Conservation (phyloP, 2,888 invertebrate genomes). For the Pachymerium ferrugineum region DNA sequence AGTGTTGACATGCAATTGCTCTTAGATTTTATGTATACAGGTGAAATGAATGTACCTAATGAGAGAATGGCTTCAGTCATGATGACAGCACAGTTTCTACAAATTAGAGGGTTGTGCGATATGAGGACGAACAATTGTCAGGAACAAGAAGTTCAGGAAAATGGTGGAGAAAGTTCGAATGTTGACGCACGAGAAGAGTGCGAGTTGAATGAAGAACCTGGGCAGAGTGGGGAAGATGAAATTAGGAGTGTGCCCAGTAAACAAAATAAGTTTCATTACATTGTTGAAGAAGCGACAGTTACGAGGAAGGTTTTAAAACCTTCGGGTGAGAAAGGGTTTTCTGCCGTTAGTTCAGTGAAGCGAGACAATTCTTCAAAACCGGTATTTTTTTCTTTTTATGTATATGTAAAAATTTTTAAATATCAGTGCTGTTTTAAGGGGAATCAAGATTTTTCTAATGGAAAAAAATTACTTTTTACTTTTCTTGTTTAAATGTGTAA, state of each 20-base stretch:
- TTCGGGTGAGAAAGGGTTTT: too few species aligned
- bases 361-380: too few species aligned
- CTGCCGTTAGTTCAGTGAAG: too few species aligned
- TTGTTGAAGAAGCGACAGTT: not conserved
- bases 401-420: too few species aligned
- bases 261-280: not conserved
- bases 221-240: not conserved
- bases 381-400: too few species aligned
- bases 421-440: too few species aligned
- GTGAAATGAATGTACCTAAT: not conserved
- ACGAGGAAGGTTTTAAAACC: too few species aligned
- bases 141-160: not conserved
- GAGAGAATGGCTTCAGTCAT: not conserved
- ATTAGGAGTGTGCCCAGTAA: not conserved
- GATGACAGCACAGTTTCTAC: not conserved
- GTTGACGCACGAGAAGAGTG: too few species aligned
- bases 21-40: not conserved
- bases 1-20: not conserved
- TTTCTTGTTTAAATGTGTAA: too few species aligned
- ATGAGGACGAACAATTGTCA: not conserved
- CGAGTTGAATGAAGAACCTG: too few species aligned
- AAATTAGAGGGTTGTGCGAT: not conserved
- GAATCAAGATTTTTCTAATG: too few species aligned
- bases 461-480: too few species aligned
- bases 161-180: not conserved